Conservation (phyloP, 2,888 invertebrate genomes). For the Coenonympha glycerion region DNA sequence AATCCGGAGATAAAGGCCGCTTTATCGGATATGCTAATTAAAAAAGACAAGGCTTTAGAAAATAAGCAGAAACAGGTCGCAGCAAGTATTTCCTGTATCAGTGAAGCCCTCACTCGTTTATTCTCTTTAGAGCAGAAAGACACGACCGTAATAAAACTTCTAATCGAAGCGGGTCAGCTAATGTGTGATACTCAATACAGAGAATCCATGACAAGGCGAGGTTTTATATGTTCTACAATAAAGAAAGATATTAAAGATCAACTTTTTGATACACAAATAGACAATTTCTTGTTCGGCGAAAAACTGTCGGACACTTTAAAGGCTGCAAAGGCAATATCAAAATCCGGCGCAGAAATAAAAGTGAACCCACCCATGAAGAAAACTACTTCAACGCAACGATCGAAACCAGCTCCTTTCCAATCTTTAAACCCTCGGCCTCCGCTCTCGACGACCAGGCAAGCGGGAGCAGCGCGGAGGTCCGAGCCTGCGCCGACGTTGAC, state of each 20-base stretch:
- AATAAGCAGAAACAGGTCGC: slow-evolving; percentile 30
- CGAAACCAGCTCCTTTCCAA: neutral
- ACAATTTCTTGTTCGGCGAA: slow-evolving; percentile 8
- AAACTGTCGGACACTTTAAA: slow-evolving; percentile 15
- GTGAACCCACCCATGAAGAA: neutral
- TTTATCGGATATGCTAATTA: neutral
- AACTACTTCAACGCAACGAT: neutral
- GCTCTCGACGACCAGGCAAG: neutral
- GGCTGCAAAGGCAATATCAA: slow-evolving; percentile 16
- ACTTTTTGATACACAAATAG: neutral
- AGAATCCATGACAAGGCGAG: neutral
- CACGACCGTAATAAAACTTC: neutral
- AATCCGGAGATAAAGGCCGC: too few species aligned
- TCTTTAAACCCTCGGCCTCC: neutral
- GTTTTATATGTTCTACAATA: neutral
- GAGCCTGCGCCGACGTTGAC: neutral
- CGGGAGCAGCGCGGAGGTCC: neutral
- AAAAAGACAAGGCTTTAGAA: slow-evolving; percentile 28
- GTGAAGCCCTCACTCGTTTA: slow-evolving; percentile 18
- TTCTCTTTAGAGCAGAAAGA: neutral
- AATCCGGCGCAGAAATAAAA: slow-evolving; percentile 17
- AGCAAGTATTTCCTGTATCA: slow-evolving; percentile 24
- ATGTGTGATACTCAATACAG: neutral
- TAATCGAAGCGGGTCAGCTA: neutral
- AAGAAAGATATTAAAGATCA: neutral